Conservation (phyloP, 2,113 vertebrate species). For the Lamprotornis superbus region DNA sequence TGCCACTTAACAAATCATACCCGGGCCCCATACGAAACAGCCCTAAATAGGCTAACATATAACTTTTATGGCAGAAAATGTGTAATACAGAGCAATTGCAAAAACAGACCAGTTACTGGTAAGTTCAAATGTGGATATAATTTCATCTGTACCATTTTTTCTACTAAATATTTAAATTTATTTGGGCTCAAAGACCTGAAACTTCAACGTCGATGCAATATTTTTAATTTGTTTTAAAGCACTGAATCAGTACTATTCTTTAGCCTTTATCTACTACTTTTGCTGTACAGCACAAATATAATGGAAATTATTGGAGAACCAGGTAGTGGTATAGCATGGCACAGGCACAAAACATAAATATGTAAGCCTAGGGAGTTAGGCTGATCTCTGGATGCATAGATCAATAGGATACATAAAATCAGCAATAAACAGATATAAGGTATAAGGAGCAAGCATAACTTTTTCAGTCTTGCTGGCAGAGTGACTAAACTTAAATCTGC, state of each 20-base stretch:
- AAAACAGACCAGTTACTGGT: not conserved
- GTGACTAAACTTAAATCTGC: not conserved
- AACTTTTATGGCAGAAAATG: not conserved
- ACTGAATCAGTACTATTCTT: not conserved
- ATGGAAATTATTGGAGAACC: not conserved
- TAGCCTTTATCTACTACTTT: not conserved
- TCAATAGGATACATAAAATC: not conserved
- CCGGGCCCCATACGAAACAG: not conserved
- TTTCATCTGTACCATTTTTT: not conserved
- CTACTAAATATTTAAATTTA: not conserved
- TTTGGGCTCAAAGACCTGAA: not conserved
- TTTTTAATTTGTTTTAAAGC: not conserved
- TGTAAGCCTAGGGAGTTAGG: not conserved
- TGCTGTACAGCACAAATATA: not conserved
- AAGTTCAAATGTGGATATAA: not conserved
- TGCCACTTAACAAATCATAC: slow-evolving; percentile 20
- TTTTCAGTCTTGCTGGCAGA: not conserved
- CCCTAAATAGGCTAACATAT: not conserved
- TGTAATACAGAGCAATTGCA: not conserved
- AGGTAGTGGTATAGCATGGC: not conserved
- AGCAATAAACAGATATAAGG: not conserved
- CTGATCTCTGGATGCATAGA: not conserved
- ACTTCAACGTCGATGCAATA: not conserved
- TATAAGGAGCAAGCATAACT: not conserved
- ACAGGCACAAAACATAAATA: not conserved